phyloP scores from a whole-genome alignment of 2,113 vertebrate species.

The Xiphophorus couchianus region DNA sequence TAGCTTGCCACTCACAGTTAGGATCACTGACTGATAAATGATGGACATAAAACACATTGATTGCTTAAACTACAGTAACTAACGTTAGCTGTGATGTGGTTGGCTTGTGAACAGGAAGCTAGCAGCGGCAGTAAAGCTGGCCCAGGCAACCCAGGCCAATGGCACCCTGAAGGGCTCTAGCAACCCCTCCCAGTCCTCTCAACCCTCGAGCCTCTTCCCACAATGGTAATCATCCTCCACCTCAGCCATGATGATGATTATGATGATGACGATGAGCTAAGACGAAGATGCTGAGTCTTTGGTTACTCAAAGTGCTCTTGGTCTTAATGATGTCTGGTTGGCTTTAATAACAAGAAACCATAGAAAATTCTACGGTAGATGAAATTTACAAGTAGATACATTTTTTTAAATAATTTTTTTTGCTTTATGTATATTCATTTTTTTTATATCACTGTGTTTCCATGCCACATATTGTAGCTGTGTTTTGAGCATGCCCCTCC shows the following conservation, averaged over 20 bases:
- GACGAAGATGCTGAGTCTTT: conserved; percentile 2
- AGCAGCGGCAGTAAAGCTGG: conserved; percentile 95
- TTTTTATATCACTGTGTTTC: conserved; percentile 49
- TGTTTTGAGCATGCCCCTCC: conserved; percentile 68
- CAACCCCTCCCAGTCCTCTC: conserved; percentile 87
- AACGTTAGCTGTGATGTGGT: conserved; percentile 78
- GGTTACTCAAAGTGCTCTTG: not conserved
- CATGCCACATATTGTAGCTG: conserved; percentile 47
- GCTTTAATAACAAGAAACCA: conserved; percentile 2
- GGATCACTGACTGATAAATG: conserved; percentile 11
- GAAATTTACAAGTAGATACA: conserved; percentile 18
- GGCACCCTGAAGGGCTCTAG: conserved; percentile 94
- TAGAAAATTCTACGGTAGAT: not conserved
- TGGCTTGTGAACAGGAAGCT: conserved; percentile 91
- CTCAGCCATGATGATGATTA: conserved; percentile 31
- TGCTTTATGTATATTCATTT: conserved; percentile 44
- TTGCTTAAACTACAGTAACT: conserved; percentile 58
- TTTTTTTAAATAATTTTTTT: conserved; percentile 22
- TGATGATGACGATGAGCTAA: conserved; percentile 19
- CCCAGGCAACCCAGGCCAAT: conserved; percentile 93
- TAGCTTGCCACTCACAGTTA: conserved; percentile 20
- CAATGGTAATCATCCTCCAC: conserved; percentile 89
- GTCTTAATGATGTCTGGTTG: conserved; percentile 31
- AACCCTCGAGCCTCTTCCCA: conserved; percentile 88
- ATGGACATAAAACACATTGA: conserved; percentile 36